Evolutionary conservation across 2,113 vertebrate species (phyloP).

Genomic region (Nannobrachium achirus): DNA sequence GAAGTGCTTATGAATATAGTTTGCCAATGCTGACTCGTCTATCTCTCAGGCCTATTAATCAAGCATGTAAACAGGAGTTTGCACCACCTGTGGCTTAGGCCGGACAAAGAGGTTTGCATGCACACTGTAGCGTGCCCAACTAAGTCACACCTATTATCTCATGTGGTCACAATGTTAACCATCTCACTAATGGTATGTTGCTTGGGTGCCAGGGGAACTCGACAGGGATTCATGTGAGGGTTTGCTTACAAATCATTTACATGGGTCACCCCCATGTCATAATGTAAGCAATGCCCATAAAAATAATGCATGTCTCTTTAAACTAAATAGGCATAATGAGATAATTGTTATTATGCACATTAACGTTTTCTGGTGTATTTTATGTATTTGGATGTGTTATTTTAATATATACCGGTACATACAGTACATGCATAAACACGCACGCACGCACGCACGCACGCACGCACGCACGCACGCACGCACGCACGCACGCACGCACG

Average conservation of each 20-base stretch:
- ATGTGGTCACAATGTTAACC: slow-evolving; percentile 74
- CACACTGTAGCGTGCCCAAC: slow-evolving; percentile 62
- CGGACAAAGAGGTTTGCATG: slow-evolving; percentile 53
- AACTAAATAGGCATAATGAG: slow-evolving; percentile 62
- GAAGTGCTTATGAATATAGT: slow-evolving; percentile 17
- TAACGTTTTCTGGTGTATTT: not conserved
- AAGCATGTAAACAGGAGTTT: slow-evolving; percentile 57
- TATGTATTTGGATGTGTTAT: too few relatives aligned
- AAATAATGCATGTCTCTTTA: slow-evolving; percentile 66
- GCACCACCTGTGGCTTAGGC: slow-evolving; percentile 53
- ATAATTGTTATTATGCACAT: slow-evolving; percentile 32
- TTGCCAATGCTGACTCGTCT: slow-evolving; percentile 38
- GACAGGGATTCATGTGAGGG: slow-evolving; percentile 74
- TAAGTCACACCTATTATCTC: slow-evolving; percentile 76
- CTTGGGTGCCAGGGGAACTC: slow-evolving; percentile 64
- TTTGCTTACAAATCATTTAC: slow-evolving; percentile 78
- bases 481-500: too few relatives aligned
- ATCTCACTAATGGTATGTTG: slow-evolving; percentile 75
- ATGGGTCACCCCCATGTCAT: slow-evolving; percentile 74
- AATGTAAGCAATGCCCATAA: slow-evolving; percentile 71
- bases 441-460: too few relatives aligned
- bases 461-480: too few relatives aligned
- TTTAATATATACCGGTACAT: too few relatives aligned
- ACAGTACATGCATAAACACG: too few relatives aligned
- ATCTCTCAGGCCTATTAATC: slow-evolving; percentile 46